Conservation (phyloP, 2,888 invertebrate species). For the Mesochorus sp. region DNA sequence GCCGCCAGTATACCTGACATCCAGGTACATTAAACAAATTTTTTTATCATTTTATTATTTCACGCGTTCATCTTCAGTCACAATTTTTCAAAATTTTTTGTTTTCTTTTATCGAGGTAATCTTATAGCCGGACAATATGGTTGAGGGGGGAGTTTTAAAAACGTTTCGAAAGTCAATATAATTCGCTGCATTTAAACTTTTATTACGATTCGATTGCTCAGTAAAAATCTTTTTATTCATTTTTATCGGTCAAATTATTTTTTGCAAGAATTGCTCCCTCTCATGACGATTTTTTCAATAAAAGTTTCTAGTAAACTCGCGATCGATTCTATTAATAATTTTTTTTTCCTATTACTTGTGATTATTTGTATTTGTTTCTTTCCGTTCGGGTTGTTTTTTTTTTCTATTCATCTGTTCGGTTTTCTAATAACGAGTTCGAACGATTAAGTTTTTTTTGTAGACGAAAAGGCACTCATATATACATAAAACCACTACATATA, state of each 20-base stretch:
- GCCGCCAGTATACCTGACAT: slow-evolving; percentile 93
- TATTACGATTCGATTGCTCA: too few relatives aligned
- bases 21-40: slow-evolving; percentile 86
- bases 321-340: too few relatives aligned
- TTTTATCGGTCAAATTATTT: too few relatives aligned
- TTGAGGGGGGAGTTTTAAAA: too few relatives aligned
- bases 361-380: not conserved
- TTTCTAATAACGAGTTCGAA: slow-evolving; percentile 41
- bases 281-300: too few relatives aligned
- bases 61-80: slow-evolving; percentile 19
- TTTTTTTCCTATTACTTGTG: not conserved
- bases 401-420: slow-evolving; percentile 23
- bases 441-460: slow-evolving; percentile 19
- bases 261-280: too few relatives aligned
- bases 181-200: too few relatives aligned
- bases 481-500: slow-evolving; percentile 32
- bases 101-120: too few relatives aligned
- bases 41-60: slow-evolving; percentile 61
- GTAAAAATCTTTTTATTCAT: too few relatives aligned
- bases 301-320: too few relatives aligned
- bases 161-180: too few relatives aligned
- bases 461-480: slow-evolving; percentile 36
- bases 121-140: too few relatives aligned
- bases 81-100: not conserved
- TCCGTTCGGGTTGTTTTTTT: not conserved